Percentiles rank a stretch among this genome's conserved stretches.
Conservation (phyloP, 2,113 vertebrate genomes). For the Orycteropus afer region DNA sequence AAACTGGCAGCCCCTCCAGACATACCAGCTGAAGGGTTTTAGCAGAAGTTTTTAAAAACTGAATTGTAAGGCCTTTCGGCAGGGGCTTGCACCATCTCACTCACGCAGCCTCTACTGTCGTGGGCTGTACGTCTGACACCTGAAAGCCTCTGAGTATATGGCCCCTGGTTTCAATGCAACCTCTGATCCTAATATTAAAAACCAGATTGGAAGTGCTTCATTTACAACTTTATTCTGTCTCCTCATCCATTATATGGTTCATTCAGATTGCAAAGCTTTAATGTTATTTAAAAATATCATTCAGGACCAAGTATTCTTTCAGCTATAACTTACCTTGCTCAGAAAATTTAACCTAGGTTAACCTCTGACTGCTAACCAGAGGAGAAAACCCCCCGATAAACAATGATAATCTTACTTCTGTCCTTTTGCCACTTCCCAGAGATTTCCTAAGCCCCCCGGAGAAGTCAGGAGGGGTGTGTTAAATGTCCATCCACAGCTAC, state of each 20-base stretch:
- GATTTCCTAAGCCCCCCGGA: not conserved
- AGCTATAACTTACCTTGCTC: not conserved
- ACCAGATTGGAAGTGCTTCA: not conserved
- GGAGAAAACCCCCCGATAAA: not conserved
- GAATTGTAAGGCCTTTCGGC: not conserved
- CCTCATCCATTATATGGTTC: not conserved
- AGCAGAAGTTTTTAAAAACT: not conserved
- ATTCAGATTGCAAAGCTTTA: constrained; percentile 27
- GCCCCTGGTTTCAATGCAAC: not conserved
- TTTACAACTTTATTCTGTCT: not conserved
- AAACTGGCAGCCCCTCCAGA: not conserved
- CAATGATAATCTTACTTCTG: not conserved
- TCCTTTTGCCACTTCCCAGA: not conserved
- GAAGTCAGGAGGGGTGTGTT: not conserved
- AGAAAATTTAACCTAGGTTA: constrained; percentile 25
- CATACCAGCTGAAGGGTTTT: not conserved
- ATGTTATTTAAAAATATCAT: constrained; percentile 37
- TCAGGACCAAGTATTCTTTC: constrained; percentile 46
- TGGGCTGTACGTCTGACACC: not conserved
- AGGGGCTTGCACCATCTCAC: not conserved
- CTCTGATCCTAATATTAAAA: not conserved
- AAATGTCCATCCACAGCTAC: not conserved
- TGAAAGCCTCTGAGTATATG: not conserved
- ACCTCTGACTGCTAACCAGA: no score
- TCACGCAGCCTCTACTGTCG: not conserved